phyloP scores from a whole-genome alignment of 2,113 vertebrate species.

The Protomyctophum bolini region DNA sequence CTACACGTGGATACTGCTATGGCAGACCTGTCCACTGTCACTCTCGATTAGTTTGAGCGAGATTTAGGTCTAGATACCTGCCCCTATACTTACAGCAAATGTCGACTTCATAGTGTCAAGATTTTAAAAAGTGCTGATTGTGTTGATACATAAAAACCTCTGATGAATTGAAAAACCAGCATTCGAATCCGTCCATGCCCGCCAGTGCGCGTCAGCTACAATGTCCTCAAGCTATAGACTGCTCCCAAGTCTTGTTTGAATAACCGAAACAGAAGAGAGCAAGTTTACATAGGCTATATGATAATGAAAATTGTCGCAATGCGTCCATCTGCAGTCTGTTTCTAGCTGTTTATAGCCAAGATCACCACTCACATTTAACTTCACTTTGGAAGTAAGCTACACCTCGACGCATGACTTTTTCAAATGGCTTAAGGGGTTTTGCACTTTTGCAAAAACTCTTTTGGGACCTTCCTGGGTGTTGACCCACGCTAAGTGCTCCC shows the following conservation, averaged over 20 bases:
- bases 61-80: slow-evolving; percentile 21
- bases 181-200: too few relatives aligned
- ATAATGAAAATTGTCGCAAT: background rate
- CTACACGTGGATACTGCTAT: slow-evolving; percentile 32
- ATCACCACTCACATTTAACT: background rate
- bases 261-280: too few relatives aligned
- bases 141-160: slow-evolving; percentile 4
- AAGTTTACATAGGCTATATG: too few relatives aligned
- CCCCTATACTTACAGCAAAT: slow-evolving; percentile 35
- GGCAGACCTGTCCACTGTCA: slow-evolving; percentile 50
- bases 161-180: too few relatives aligned
- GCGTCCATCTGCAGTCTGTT: background rate
- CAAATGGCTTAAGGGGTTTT: slow-evolving; percentile 31
- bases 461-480: slow-evolving; percentile 73
- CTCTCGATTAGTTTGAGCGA: slow-evolving; percentile 53
- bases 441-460: slow-evolving; percentile 40
- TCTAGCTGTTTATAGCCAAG: background rate
- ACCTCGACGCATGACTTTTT: slow-evolving; percentile 18
- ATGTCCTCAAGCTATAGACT: too few relatives aligned
- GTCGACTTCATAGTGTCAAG: slow-evolving; percentile 12
- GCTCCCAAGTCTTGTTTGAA: too few relatives aligned
- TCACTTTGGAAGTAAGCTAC: background rate
- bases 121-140: background rate
- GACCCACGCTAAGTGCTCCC: slow-evolving; percentile 84
- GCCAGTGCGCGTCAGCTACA: too few relatives aligned